Percentiles rank a stretch among this genome's conserved stretches.
phyloP scores from a whole-genome alignment of 2,888 invertebrate species.

The Ecliptopera silaceata region DNA sequence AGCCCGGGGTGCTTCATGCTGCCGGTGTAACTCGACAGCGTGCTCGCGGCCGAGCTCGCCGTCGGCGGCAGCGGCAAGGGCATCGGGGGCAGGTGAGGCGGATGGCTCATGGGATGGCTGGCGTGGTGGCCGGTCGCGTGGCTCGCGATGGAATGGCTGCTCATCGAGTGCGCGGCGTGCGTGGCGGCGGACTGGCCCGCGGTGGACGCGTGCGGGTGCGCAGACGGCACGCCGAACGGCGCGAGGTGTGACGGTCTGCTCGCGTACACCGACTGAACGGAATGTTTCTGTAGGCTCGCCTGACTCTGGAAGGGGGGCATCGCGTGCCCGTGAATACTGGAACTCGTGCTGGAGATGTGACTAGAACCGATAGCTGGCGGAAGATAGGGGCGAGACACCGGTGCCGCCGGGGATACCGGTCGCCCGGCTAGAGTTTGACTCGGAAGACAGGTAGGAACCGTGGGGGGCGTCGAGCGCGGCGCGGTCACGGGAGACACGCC shows the following conservation, averaged over 20 bases:
- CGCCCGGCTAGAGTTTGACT: slow-evolving; percentile 66
- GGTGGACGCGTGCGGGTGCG: slow-evolving; percentile 55
- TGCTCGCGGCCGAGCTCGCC: slow-evolving; percentile 56
- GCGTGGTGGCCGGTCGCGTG: slow-evolving; percentile 60
- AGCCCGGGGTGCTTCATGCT: slow-evolving; percentile 66
- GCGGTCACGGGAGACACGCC: slow-evolving; percentile 58
- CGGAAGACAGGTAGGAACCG: slow-evolving; percentile 72
- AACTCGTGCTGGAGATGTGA: slow-evolving; percentile 77
- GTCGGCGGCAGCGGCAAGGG: slow-evolving; percentile 48
- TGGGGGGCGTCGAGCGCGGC: slow-evolving; percentile 59
- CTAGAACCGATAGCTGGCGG: slow-evolving; percentile 77
- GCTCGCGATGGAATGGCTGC: slow-evolving; percentile 69
- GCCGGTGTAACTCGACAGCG: slow-evolving; percentile 65
- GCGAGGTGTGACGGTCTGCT: slow-evolving; percentile 72
- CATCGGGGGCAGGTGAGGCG: slow-evolving; percentile 58
- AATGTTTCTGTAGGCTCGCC: slow-evolving; percentile 78
- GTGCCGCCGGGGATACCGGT: slow-evolving; percentile 64
- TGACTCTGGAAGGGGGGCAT: slow-evolving; percentile 71
- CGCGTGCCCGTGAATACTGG: slow-evolving; percentile 73
- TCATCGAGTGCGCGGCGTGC: slow-evolving; percentile 62
- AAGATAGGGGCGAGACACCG: slow-evolving; percentile 68
- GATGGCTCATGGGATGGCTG: slow-evolving; percentile 46
- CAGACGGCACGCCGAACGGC: slow-evolving; percentile 62
- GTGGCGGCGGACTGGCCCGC: slow-evolving; percentile 62
- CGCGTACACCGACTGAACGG: slow-evolving; percentile 70